These are phyloP conservation scores for Notothenia rossii DNA, from an alignment of 2,113 vertebrate species.

Conservation along the genomic window DNA sequence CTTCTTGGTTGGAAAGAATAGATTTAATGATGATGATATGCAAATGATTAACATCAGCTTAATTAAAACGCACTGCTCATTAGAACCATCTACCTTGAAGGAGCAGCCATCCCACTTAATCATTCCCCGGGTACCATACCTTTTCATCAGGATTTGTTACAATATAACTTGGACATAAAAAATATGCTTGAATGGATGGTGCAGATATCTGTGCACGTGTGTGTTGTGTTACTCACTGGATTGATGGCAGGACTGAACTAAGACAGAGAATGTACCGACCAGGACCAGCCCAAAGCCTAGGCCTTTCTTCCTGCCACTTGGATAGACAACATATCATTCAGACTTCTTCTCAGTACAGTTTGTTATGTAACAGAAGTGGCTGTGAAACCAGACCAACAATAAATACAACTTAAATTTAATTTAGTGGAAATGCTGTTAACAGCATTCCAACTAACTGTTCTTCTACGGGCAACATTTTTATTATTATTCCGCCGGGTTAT, in stretches of 20 bases:
- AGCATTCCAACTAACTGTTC: no score
- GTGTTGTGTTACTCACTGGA: not conserved
- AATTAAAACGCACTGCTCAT: conserved; percentile 1
- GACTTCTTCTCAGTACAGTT: no score
- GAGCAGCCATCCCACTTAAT: not conserved
- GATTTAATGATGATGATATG: not conserved
- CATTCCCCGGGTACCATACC: not conserved
- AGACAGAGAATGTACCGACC: not conserved
- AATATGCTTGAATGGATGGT: conserved; percentile 22
- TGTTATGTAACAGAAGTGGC: no score
- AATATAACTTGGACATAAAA: conserved; percentile 2
- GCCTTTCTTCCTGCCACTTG: not conserved
- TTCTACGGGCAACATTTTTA: no score
- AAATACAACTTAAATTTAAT: no score
- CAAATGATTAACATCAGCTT: not conserved
- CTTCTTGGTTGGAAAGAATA: not conserved
- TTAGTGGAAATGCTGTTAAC: no score
- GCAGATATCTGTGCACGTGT: conserved; percentile 3
- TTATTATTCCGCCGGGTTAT: no score
- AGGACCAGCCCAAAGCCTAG: not conserved
- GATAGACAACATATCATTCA: not conserved
- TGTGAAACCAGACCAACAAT: no score
- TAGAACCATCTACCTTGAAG: conserved; percentile 5
- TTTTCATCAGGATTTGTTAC: not conserved
- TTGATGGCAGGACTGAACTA: conserved; percentile 1